A percentile compares a stretch with the other conserved stretches of the same genome.
Evolutionary conservation across 2,888 invertebrate species (phyloP).

Genomic region (Endotricha flammealis): DNA sequence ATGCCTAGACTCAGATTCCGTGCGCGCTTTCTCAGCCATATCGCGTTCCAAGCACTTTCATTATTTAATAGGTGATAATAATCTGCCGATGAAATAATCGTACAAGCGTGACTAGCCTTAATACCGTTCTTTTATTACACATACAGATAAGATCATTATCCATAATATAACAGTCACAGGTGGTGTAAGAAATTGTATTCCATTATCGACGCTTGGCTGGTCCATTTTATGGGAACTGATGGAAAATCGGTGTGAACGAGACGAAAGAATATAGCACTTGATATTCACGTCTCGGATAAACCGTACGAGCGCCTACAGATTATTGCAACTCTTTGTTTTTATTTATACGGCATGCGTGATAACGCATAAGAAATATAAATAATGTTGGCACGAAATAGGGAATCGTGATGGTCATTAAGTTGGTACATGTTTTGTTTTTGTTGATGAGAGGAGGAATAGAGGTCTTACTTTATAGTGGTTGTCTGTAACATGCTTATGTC

Average conservation of each 20-base stretch:
- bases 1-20: no score
- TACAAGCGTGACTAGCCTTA: no score
- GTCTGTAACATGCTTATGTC: no score
- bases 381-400: constrained; percentile 14
- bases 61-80: no score
- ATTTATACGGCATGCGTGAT: constrained; percentile 34
- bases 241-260: constrained; percentile 56
- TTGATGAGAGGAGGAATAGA: no score
- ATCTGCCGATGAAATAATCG: no score
- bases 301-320: constrained; percentile 32
- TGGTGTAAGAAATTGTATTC: constrained; percentile 64
- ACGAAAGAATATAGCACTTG: constrained; percentile 42
- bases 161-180: constrained; percentile 59
- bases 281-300: constrained; percentile 55
- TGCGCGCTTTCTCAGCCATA: no score
- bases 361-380: constrained; percentile 30
- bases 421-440: no score
- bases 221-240: constrained; percentile 63
- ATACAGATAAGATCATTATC: no score
- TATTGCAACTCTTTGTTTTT: constrained; percentile 33
- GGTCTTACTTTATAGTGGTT: no score
- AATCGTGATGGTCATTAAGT: constrained; percentile 1
- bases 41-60: no score
- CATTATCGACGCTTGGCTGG: constrained; percentile 57
- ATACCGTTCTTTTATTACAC: no score